phyloP scores from a whole-genome alignment of 2,888 invertebrate genomes.

The Pristionchus entomophagus region DNA sequence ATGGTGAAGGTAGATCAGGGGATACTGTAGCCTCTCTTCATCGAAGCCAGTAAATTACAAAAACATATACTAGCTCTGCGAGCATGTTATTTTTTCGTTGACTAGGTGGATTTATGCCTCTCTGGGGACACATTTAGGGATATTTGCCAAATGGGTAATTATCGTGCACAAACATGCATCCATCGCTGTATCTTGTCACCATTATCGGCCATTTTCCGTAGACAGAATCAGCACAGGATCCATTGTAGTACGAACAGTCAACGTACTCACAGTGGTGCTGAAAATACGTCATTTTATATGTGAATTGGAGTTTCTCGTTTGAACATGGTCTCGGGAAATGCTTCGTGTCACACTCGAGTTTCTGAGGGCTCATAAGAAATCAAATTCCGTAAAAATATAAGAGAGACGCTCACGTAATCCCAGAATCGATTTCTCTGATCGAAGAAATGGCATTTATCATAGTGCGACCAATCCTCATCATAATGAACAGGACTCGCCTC shows the following conservation, averaged over 20 bases:
- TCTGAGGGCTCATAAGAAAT: background rate
- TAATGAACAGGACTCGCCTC: background rate
- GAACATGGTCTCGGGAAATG: no score
- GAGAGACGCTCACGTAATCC: background rate
- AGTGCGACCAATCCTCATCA: background rate
- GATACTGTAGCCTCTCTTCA: background rate
- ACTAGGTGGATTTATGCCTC: background rate
- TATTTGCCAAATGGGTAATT: background rate
- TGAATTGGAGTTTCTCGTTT: no score
- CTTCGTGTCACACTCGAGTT: background rate
- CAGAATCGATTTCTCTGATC: background rate
- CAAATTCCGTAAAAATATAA: no score
- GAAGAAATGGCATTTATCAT: background rate
- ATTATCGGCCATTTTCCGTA: background rate
- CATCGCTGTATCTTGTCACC: background rate
- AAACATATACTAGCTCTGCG: no score
- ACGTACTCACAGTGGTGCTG: conserved; percentile 17
- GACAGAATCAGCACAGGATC: background rate
- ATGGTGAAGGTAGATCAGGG: background rate
- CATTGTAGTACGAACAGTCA: background rate
- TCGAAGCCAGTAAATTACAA: no score
- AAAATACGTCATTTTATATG: background rate
- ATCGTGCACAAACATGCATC: background rate
- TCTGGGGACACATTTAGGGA: background rate
- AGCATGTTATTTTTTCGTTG: no score